Conservation (phyloP, 2,797 vertebrate genomes). For the Melanotaenia parkinsoni region DNA sequence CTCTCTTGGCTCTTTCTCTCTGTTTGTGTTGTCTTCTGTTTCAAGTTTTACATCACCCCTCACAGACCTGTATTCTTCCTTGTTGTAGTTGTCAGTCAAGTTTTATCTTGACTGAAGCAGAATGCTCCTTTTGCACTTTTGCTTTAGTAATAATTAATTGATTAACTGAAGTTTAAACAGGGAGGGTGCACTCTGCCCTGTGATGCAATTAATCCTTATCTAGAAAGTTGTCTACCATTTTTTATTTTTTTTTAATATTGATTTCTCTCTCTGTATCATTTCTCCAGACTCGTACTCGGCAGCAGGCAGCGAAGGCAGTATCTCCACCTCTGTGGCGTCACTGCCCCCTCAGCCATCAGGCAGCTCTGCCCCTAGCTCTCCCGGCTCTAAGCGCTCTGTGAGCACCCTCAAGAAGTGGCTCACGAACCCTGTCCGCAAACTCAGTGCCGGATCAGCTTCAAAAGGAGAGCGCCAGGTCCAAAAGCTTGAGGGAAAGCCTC, state of each 20-base stretch:
- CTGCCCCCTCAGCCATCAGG: slow-evolving; percentile 87
- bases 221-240: slow-evolving; percentile 5
- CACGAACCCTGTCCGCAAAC: slow-evolving; percentile 89
- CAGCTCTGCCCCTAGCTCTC: slow-evolving; percentile 90
- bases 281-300: slow-evolving; percentile 90
- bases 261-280: slow-evolving; percentile 21
- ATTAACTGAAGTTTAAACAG: slow-evolving; percentile 13
- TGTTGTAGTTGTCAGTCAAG: slow-evolving; percentile 6
- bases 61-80: slow-evolving; percentile 17
- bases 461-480: slow-evolving; percentile 84
- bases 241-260: neutral
- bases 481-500: slow-evolving; percentile 79
- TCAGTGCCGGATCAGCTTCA: slow-evolving; percentile 80
- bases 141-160: slow-evolving; percentile 24
- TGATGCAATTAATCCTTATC: slow-evolving; percentile 24
- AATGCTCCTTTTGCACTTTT: slow-evolving; percentile 26
- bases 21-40: slow-evolving; percentile 29
- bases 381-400: slow-evolving; percentile 86
- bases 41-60: slow-evolving; percentile 6
- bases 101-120: neutral
- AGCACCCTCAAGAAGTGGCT: slow-evolving; percentile 93
- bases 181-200: slow-evolving; percentile 18
- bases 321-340: slow-evolving; percentile 90
- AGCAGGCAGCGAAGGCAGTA: slow-evolving; percentile 91
- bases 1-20: slow-evolving; percentile 30